Conservation (phyloP, 2,113 vertebrate species). For the Bujurquina vittata region DNA sequence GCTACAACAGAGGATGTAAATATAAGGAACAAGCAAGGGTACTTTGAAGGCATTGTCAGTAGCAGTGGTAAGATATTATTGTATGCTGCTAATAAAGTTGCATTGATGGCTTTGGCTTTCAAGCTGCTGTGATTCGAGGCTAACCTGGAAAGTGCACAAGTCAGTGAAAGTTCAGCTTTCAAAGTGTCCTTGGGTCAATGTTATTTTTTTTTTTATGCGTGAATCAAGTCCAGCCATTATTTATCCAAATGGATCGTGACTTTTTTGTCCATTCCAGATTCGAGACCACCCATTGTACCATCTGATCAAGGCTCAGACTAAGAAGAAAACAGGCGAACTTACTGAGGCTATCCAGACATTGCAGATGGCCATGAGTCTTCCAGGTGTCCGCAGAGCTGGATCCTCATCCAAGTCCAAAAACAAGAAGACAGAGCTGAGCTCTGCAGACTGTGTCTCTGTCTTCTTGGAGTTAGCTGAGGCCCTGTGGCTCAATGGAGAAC, state of each 20-base stretch:
- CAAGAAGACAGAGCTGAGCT: conserved; percentile 83
- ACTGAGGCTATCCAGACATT: conserved; percentile 93
- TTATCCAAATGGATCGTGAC: background rate
- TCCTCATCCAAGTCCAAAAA: conserved; percentile 83
- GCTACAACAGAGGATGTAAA: too few species aligned
- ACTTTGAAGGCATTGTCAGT: background rate
- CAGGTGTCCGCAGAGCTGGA: conserved; percentile 84
- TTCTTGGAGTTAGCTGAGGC: conserved; percentile 93
- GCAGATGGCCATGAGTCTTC: conserved; percentile 93
- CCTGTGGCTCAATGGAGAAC: conserved; percentile 91
- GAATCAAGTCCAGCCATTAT: background rate
- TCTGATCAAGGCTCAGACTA: conserved; percentile 92
- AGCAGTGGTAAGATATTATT: background rate
- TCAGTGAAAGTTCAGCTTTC: background rate
- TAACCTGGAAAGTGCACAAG: too few species aligned
- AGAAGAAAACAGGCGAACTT: conserved; percentile 90
- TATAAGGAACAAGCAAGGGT: too few species aligned
- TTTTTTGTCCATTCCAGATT: conserved; percentile 79
- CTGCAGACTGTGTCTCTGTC: conserved; percentile 87
- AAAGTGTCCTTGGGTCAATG: background rate
- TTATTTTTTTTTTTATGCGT: background rate
- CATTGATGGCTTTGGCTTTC: too few species aligned
- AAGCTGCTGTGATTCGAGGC: too few species aligned
- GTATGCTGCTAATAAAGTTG: background rate
- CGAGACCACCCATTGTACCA: conserved; percentile 94